These are phyloP conservation scores for Garrulus glandarius DNA, from an alignment of 2,797 vertebrate species.

Conservation along the genomic window DNA sequence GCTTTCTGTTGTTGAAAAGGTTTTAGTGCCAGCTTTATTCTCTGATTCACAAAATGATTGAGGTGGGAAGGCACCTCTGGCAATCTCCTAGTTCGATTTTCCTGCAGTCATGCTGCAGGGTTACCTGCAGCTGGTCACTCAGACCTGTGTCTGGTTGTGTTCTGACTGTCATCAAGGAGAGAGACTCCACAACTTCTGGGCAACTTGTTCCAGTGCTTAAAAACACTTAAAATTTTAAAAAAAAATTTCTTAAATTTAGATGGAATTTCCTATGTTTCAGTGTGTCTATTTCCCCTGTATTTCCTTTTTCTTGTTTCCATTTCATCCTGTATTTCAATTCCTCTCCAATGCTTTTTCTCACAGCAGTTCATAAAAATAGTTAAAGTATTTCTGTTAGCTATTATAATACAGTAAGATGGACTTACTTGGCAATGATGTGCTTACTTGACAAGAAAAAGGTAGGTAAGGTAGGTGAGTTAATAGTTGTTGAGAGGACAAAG, in stretches of 20 bases:
- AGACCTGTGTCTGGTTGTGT: neutral
- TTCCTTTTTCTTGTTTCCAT: neutral
- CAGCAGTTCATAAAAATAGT: neutral
- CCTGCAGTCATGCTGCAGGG: neutral
- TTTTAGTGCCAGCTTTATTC: neutral
- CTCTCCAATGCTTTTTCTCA: neutral
- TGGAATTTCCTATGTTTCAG: neutral
- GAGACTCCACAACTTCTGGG: neutral
- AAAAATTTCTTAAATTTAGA: neutral
- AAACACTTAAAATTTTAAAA: neutral
- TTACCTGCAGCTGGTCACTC: neutral
- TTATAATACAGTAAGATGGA: neutral
- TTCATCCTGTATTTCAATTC: neutral
- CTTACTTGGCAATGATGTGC: conserved; percentile 6
- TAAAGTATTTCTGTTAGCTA: neutral
- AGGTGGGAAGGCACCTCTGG: neutral
- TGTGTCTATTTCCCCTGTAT: neutral
- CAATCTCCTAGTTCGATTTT: fast-evolving
- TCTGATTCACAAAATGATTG: neutral
- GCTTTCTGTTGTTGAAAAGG: neutral
- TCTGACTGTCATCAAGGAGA: neutral
- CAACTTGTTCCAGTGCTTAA: neutral
- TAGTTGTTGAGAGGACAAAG: conserved; percentile 54
- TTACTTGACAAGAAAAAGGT: neutral
- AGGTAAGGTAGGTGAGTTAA: neutral